These are phyloP conservation scores for Scaptomyza caliginosa DNA, from an alignment of 2,888 invertebrate species.

Conservation along the genomic window DNA sequence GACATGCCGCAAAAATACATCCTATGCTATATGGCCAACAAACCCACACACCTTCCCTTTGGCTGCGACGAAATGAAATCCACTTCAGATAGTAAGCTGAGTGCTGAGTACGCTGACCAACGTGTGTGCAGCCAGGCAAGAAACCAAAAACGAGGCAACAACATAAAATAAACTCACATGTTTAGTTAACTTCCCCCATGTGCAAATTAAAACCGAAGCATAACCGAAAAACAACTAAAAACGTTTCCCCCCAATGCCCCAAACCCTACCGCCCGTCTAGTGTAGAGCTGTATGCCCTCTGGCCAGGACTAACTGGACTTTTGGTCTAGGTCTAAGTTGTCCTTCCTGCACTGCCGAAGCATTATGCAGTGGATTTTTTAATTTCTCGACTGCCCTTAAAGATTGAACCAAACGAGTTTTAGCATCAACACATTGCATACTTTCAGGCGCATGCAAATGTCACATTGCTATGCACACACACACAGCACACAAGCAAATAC, in stretches of 20 bases:
- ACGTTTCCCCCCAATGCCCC: not conserved
- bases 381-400: slow-evolving; percentile 48
- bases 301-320: slow-evolving; percentile 21
- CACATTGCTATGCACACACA: slow-evolving; percentile 60
- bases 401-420: slow-evolving; percentile 46
- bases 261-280: not conserved
- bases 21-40: slow-evolving; percentile 18
- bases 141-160: slow-evolving; percentile 53
- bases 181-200: slow-evolving; percentile 71
- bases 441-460: slow-evolving; percentile 75
- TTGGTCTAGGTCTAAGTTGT: slow-evolving; percentile 13
- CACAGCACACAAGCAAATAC: slow-evolving; percentile 1
- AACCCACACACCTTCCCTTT: not conserved
- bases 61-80: not conserved
- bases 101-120: slow-evolving; percentile 10
- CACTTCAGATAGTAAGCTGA: slow-evolving; percentile 1
- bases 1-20: slow-evolving; percentile 44
- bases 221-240: slow-evolving; percentile 63
- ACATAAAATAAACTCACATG: slow-evolving; percentile 77
- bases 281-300: slow-evolving; percentile 6
- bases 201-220: slow-evolving; percentile 70
- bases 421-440: slow-evolving; percentile 64
- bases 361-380: slow-evolving; percentile 59
- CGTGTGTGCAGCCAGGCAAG: slow-evolving; percentile 56
- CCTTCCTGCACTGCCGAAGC: slow-evolving; percentile 38